Conservation (phyloP, 2,888 invertebrate species). For the Plusia festucae region DNA sequence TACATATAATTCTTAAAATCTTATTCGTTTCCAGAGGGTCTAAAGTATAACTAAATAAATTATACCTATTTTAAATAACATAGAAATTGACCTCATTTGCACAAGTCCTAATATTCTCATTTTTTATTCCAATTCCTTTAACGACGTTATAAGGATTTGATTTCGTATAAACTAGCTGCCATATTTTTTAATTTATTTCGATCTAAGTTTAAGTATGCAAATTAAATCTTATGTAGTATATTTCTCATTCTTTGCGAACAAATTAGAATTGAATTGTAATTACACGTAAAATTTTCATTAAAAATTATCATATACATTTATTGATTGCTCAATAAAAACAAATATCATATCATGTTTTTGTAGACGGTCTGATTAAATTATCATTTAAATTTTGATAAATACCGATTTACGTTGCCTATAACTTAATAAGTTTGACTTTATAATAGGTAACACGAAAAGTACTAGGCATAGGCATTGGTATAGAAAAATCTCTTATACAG, state of each 20-base stretch:
- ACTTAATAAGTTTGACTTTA: neutral
- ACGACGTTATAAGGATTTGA: slow-evolving; percentile 18
- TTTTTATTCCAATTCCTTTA: slow-evolving; percentile 22
- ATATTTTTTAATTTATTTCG: slow-evolving; percentile 41
- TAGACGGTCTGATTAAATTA: slow-evolving; percentile 22
- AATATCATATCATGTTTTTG: slow-evolving; percentile 46
- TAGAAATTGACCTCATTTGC: neutral
- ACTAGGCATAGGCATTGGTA: no score
- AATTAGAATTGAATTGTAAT: slow-evolving; percentile 27
- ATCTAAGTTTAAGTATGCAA: slow-evolving; percentile 19
- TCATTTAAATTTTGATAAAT: neutral
- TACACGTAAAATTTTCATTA: slow-evolving; percentile 15
- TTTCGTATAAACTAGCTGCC: slow-evolving; percentile 32
- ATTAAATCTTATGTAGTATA: slow-evolving; percentile 1
- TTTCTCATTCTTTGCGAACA: slow-evolving; percentile 36
- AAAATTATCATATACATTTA: slow-evolving; percentile 25
- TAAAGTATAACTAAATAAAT: no score
- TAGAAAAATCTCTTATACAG: no score
- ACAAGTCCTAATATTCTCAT: neutral
- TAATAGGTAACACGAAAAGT: neutral
- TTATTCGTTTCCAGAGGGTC: neutral
- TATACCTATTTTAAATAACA: neutral
- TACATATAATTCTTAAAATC: no score
- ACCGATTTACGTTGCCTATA: neutral
- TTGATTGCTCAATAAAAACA: slow-evolving; percentile 50